phyloP scores from a whole-genome alignment of 35 echinoderm and acorn worm genomes.

The Amphiura filiformis region DNA sequence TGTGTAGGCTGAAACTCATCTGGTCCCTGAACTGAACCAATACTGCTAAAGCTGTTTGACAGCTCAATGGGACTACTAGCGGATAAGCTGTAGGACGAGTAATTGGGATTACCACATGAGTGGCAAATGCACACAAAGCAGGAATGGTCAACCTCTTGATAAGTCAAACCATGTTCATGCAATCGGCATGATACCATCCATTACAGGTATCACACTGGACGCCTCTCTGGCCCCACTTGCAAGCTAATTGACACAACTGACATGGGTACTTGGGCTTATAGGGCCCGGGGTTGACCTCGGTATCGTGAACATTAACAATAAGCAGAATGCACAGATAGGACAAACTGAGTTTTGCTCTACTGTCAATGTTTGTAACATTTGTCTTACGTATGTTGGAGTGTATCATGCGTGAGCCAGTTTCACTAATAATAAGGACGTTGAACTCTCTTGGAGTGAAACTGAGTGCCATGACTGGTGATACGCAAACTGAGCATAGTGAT shows the following conservation, averaged over 20 bases:
- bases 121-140: neutral
- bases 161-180: conserved; percentile 36
- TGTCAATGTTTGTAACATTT: neutral
- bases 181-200: conserved; percentile 9
- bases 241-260: neutral
- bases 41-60: neutral
- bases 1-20: conserved; percentile 6
- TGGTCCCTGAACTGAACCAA: neutral
- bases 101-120: neutral
- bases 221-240: neutral
- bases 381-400: neutral
- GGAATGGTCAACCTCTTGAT: neutral
- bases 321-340: conserved; percentile 2
- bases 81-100: neutral
- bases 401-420: conserved; percentile 1
- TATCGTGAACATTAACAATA: neutral
- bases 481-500: neutral
- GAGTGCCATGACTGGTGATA: neutral
- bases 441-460: neutral
- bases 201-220: conserved; percentile 29
- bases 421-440: neutral
- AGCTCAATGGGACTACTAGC: neutral
- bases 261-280: conserved; percentile 39
- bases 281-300: conserved; percentile 19
- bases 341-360: neutral